phyloP scores from a whole-genome alignment of 2,113 vertebrate genomes.

The Mobula hypostoma region DNA sequence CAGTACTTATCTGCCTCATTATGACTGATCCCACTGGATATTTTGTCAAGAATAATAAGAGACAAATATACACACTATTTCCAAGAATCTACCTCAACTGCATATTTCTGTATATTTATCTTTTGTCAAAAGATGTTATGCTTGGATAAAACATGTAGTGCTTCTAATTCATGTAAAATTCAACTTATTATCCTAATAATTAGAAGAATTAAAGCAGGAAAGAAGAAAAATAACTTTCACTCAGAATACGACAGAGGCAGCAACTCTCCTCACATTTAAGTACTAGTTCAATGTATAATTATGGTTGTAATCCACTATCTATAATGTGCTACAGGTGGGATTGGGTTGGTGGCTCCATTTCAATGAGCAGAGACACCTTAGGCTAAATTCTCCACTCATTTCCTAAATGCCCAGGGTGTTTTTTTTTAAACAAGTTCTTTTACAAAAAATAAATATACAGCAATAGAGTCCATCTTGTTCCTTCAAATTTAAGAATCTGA shows the following conservation, averaged over 20 bases:
- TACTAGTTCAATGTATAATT: no score
- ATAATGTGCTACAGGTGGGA: no score
- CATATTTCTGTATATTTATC: not conserved
- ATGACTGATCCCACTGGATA: not conserved
- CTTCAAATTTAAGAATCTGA: not conserved
- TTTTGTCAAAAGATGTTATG: not conserved
- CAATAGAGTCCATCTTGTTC: not conserved
- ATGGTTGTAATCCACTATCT: no score
- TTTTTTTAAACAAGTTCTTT: no score
- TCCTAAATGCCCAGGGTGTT: no score
- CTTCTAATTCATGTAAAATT: not conserved
- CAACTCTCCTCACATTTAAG: no score
- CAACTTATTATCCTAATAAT: not conserved
- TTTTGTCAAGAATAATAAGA: not conserved
- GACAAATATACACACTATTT: not conserved
- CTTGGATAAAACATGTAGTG: not conserved
- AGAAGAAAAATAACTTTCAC: no score
- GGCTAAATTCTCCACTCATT: no score
- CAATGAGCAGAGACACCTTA: not conserved
- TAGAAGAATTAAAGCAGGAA: no score
- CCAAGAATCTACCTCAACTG: constrained; percentile 18
- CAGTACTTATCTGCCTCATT: not conserved
- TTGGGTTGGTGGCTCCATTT: not conserved
- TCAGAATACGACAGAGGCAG: no score
- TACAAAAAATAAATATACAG: no score